Conservation (phyloP, 2,797 vertebrate species). For the Pachyuromys duprasi region DNA sequence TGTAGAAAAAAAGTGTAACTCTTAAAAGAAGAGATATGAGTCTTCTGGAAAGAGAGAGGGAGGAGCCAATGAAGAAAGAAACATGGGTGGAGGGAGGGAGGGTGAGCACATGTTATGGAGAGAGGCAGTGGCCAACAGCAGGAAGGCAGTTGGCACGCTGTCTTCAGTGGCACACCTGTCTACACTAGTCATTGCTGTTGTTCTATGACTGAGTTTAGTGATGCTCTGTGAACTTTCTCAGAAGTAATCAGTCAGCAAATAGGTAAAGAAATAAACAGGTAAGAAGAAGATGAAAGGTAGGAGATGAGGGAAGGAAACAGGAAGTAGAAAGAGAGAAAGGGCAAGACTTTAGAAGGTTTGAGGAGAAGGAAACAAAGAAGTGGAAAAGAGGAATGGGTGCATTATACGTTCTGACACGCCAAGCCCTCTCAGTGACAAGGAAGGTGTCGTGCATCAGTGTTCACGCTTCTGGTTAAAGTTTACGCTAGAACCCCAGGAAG, state of each 20-base stretch:
- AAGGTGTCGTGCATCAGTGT: background rate
- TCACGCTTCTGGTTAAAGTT: background rate
- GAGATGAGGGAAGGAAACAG: background rate
- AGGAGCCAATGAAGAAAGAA: background rate
- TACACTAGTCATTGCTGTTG: background rate
- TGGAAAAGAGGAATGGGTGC: background rate
- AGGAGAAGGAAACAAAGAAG: background rate
- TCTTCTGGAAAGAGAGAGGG: background rate
- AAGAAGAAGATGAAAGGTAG: background rate
- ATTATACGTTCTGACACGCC: too few relatives aligned
- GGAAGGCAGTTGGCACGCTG: background rate
- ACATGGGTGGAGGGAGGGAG: background rate
- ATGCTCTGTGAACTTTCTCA: background rate
- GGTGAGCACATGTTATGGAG: too few relatives aligned
- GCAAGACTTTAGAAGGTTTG: background rate
- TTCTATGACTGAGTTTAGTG: background rate
- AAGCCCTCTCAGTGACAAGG: background rate
- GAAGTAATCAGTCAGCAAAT: background rate
- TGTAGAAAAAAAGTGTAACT: background rate
- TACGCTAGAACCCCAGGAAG: background rate
- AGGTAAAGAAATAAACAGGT: background rate
- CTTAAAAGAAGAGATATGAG: background rate
- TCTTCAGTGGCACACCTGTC: background rate
- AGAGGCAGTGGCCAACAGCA: too few relatives aligned
- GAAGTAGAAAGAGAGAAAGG: rapidly evolving